These are phyloP conservation scores for Meloidogyne chitwoodi DNA, from an alignment of 1,140 invertebrate species.

Conservation along the genomic window DNA sequence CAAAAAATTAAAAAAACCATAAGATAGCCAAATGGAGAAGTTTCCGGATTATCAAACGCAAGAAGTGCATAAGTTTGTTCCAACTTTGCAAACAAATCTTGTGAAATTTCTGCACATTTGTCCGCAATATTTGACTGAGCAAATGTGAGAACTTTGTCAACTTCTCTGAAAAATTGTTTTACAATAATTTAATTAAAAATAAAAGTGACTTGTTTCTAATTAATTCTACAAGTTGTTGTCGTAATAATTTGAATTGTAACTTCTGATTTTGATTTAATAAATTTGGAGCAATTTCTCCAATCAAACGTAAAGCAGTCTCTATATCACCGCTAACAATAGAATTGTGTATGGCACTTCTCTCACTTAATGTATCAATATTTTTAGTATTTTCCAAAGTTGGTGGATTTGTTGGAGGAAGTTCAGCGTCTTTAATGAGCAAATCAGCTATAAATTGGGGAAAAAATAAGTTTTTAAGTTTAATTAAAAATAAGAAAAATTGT, in stretches of 20 bases:
- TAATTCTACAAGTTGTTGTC: conserved; percentile 40
- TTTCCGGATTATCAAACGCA: conserved; percentile 91
- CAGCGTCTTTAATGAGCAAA: conserved; percentile 20
- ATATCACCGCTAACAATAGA: conserved; percentile 88
- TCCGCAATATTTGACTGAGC: conserved; percentile 39
- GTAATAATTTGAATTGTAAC: conserved; percentile 87
- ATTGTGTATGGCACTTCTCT: conserved; percentile 86
- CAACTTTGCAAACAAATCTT: conserved; percentile 60
- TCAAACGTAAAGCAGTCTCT: conserved; percentile 83
- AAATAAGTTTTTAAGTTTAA: neutral
- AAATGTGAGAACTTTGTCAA: conserved; percentile 41
- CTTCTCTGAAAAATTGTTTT: conserved; percentile 20
- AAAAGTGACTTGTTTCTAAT: conserved; percentile 43
- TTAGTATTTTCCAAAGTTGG: neutral
- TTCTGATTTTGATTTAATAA: conserved; percentile 88
- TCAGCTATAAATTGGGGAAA: conserved; percentile 3
- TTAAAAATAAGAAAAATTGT: no score
- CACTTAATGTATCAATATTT: conserved; percentile 74
- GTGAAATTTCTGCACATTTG: conserved; percentile 31
- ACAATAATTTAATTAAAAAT: neutral
- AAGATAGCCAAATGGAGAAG: conserved; percentile 88
- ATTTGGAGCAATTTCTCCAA: conserved; percentile 89
- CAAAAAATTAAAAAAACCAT: conserved; percentile 68
- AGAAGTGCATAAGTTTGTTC: conserved; percentile 82
- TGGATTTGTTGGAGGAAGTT: neutral